Conservation (phyloP, 2,113 vertebrate species). For the Myxocyprinus asiaticus region DNA sequence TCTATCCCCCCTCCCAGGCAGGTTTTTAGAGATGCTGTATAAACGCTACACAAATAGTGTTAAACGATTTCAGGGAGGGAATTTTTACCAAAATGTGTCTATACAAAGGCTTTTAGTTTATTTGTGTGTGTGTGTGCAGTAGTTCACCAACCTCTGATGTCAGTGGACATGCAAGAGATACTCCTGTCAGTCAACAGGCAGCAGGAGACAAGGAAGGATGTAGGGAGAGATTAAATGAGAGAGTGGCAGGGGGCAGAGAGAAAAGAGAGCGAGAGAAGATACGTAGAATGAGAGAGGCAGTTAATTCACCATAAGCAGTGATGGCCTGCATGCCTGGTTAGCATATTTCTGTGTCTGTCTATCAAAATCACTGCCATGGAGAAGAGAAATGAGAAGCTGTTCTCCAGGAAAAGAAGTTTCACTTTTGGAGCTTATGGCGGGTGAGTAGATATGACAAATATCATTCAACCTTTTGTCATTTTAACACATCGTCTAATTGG, state of each 20-base stretch:
- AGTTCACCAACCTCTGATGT: slow-evolving; percentile 1
- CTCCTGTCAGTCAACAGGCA: slow-evolving; percentile 67
- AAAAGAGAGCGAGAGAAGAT: slow-evolving; percentile 49
- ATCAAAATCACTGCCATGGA: slow-evolving; percentile 60
- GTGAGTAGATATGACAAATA: slow-evolving; percentile 66
- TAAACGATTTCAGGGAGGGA: no score
- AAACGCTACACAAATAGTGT: background rate
- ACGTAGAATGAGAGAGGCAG: slow-evolving; percentile 7
- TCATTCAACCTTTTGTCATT: background rate
- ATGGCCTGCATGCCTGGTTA: slow-evolving; percentile 74
- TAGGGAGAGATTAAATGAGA: slow-evolving; percentile 74
- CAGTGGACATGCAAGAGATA: slow-evolving; percentile 67
- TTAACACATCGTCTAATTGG: no score
- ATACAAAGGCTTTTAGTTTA: background rate
- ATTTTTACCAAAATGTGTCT: no score
- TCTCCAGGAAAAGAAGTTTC: slow-evolving; percentile 79
- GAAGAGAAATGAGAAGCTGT: slow-evolving; percentile 68
- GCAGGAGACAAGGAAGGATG: slow-evolving; percentile 71
- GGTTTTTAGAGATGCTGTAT: slow-evolving; percentile 4
- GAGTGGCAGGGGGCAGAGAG: slow-evolving; percentile 69
- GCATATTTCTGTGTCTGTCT: slow-evolving; percentile 49
- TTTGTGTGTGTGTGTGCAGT: background rate
- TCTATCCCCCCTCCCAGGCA: slow-evolving; percentile 9
- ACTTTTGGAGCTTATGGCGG: slow-evolving; percentile 78
- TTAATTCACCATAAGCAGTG: slow-evolving; percentile 74